Evolutionary conservation across 2,113 vertebrate species (phyloP).

Genomic region (Phylloscopus trochilus): DNA sequence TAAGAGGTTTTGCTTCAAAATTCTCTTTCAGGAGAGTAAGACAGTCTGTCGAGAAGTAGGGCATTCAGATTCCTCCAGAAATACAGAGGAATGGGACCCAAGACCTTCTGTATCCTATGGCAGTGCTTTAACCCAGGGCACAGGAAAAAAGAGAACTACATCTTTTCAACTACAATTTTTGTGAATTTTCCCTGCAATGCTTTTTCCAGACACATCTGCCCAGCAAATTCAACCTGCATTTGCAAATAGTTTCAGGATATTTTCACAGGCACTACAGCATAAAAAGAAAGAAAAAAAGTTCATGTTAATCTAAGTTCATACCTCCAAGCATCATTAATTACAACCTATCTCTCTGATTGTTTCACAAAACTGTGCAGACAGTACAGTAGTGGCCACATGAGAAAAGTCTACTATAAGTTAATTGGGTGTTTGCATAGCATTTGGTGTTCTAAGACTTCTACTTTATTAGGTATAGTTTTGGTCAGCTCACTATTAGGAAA

Average conservation of each 20-base stretch:
- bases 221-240: neutral
- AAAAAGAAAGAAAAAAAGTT: neutral
- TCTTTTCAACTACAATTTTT: neutral
- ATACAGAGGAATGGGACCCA: neutral
- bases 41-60: neutral
- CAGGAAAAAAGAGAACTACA: neutral
- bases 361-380: neutral
- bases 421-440: neutral
- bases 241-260: conserved; percentile 29
- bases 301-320: neutral
- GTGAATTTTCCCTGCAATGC: neutral
- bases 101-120: neutral
- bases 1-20: neutral
- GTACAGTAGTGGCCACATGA: neutral
- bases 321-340: neutral
- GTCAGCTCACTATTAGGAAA: neutral
- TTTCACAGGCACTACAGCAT: neutral
- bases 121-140: neutral
- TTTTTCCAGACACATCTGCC: neutral
- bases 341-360: neutral
- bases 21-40: neutral
- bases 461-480: neutral
- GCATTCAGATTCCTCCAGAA: neutral
- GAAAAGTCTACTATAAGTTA: conserved; percentile 9
- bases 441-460: neutral